A percentile compares a stretch with the other conserved stretches of the same genome.
Evolutionary conservation across 2,888 invertebrate species (phyloP).

Genomic region (Blera fallax): DNA sequence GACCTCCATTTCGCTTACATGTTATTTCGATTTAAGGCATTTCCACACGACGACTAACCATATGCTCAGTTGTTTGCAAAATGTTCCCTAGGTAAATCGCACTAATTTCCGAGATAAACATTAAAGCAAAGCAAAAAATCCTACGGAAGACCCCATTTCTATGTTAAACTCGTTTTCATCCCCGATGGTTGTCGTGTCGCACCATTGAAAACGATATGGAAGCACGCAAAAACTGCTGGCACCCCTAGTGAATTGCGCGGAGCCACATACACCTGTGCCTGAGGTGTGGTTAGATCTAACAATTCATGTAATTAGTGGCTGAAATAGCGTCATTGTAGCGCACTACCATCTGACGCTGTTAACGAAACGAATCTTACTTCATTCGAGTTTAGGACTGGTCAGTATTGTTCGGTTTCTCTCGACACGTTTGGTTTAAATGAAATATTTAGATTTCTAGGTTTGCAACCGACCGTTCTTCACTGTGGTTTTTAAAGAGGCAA

Average conservation of each 20-base stretch:
- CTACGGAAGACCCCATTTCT: background rate
- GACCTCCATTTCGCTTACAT: background rate
- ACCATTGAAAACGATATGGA: conserved; percentile 12
- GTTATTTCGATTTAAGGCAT: background rate
- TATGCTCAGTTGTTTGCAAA: background rate
- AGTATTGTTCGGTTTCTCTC: conserved; percentile 3
- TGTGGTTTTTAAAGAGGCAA: background rate
- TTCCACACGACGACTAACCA: background rate
- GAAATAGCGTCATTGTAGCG: background rate
- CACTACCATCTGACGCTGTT: background rate
- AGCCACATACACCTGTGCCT: background rate
- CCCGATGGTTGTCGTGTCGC: conserved; percentile 2
- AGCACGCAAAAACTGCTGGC: conserved; percentile 21
- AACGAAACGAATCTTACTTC: background rate
- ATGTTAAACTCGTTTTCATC: background rate
- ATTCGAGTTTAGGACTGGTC: conserved; percentile 19
- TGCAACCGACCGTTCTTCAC: background rate
- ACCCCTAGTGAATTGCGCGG: background rate
- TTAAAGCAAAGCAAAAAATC: conserved; percentile 1
- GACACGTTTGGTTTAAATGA: conserved; percentile 17
- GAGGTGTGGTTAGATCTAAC: conserved; percentile 22
- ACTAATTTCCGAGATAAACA: background rate
- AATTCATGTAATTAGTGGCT: conserved; percentile 35
- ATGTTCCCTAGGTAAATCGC: background rate
- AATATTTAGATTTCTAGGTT: conserved; percentile 23